phyloP scores from a whole-genome alignment of 2,888 invertebrate genomes.

The Cyaniris semiargus region DNA sequence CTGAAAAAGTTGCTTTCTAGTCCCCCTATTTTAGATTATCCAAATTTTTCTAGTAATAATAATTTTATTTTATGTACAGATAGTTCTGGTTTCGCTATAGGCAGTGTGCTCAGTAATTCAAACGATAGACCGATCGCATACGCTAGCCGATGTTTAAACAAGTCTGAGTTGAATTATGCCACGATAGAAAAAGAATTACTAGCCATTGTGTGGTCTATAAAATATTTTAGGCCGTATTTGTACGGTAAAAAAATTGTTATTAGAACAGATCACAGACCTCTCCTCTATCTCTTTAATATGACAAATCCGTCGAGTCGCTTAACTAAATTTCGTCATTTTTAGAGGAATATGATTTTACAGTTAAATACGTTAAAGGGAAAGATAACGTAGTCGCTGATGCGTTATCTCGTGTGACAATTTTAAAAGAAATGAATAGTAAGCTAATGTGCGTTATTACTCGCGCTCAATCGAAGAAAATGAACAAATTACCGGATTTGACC shows the following conservation, averaged over 20 bases:
- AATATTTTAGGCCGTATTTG: slow-evolving; percentile 32
- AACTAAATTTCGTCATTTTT: too few relatives aligned
- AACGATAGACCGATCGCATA: slow-evolving; percentile 9
- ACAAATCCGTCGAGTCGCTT: too few relatives aligned
- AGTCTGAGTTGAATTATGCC: too few relatives aligned
- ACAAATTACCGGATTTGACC: background rate
- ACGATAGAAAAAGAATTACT: too few relatives aligned
- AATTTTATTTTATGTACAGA: slow-evolving; percentile 42
- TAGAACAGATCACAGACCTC: too few relatives aligned
- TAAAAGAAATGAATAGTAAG: background rate
- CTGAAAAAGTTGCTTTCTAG: slow-evolving; percentile 34
- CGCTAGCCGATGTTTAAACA: too few relatives aligned
- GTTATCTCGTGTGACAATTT: too few relatives aligned
- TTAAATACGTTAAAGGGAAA: too few relatives aligned
- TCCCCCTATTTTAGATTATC: slow-evolving; percentile 41
- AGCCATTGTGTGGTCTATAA: slow-evolving; percentile 5
- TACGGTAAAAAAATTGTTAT: slow-evolving; percentile 30
- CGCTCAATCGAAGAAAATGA: background rate
- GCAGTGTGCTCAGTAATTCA: too few relatives aligned
- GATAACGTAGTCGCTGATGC: too few relatives aligned
- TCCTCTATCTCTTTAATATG: too few relatives aligned
- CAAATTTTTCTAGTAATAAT: slow-evolving; percentile 37
- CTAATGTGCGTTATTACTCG: background rate
- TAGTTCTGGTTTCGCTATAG: slow-evolving; percentile 36
- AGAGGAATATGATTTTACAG: too few relatives aligned